These are phyloP conservation scores for Sebastes diaconus DNA, from an alignment of 2,797 vertebrate genomes.

Conservation along the genomic window DNA sequence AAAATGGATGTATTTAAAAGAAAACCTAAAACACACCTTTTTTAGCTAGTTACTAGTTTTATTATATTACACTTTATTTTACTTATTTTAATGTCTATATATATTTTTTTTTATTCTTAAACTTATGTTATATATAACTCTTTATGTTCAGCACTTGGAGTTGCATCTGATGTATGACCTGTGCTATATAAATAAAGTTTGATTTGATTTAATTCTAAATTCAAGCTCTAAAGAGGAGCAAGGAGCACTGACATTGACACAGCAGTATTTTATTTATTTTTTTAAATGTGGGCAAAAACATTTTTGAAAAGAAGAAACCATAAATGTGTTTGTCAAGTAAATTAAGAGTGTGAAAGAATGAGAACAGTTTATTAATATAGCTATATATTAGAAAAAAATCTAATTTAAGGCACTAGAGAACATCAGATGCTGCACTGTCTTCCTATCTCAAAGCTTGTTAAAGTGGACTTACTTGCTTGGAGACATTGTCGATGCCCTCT, in stretches of 20 bases:
- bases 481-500: constrained; percentile 65
- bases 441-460: constrained; percentile 46
- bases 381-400: not conserved
- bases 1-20: not conserved
- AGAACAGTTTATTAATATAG: constrained; percentile 6
- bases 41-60: not conserved
- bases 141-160: not conserved
- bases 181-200: not conserved
- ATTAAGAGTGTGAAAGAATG: not conserved
- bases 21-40: not conserved
- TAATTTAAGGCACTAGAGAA: constrained; percentile 51
- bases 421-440: constrained; percentile 35
- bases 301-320: not conserved
- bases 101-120: not conserved
- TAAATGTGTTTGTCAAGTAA: constrained; percentile 7
- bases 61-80: not conserved
- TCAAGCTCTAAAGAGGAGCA: not conserved
- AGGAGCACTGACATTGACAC: not conserved
- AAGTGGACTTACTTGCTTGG: constrained; percentile 47
- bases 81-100: not conserved
- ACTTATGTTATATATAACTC: not conserved
- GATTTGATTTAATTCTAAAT: not conserved
- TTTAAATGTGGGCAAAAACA: not conserved
- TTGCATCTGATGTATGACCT: not conserved
- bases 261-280: too few relatives aligned